Evolutionary conservation across 2,113 vertebrate genomes (phyloP).

Genomic region (Ameiurus melas): DNA sequence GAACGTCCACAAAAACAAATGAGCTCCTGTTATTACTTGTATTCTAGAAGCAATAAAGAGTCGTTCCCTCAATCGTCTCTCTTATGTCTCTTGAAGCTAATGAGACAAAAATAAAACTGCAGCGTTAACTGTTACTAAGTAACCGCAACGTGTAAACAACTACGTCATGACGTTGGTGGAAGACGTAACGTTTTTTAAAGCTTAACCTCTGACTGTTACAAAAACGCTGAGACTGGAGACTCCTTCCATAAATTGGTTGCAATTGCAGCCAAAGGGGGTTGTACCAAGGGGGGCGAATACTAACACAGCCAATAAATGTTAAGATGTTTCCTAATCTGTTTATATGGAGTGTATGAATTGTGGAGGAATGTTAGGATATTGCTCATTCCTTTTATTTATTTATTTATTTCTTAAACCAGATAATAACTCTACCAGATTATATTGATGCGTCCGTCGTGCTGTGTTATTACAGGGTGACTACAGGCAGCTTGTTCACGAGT

Average conservation of each 20-base stretch:
- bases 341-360: neutral
- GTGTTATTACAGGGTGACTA: constrained; percentile 79
- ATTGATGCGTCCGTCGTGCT: neutral
- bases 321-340: neutral
- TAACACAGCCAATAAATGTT: neutral
- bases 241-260: neutral
- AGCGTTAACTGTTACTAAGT: neutral
- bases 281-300: too few species aligned
- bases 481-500: constrained; percentile 84
- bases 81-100: neutral
- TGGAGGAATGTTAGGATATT: neutral
- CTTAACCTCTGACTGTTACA: neutral
- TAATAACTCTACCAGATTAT: neutral
- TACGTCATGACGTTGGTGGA: neutral
- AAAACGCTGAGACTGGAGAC: neutral
- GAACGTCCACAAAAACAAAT: neutral
- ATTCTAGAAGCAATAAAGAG: neutral
- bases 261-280: neutral
- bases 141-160: neutral
- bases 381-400: too few species aligned
- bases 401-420: neutral
- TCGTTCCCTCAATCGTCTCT: neutral
- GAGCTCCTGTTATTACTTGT: neutral
- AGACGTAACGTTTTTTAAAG: too few species aligned
- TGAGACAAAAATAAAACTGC: neutral